A percentile compares a stretch with the other conserved stretches of the same genome.
Conservation (phyloP, 2,113 vertebrate genomes). For the Marmota flaviventris region DNA sequence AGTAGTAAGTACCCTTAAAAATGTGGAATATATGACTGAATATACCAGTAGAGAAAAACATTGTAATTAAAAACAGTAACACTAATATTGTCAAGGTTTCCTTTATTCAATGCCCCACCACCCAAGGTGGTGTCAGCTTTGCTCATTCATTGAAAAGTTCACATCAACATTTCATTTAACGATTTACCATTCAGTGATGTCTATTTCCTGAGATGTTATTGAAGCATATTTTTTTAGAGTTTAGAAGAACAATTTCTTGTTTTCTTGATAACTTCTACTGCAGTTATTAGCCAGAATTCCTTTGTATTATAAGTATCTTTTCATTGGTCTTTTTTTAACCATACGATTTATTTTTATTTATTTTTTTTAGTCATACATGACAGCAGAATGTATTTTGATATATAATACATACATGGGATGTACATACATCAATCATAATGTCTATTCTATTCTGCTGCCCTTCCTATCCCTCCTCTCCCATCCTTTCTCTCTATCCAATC, state of each 20-base stretch:
- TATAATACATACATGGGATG: no score
- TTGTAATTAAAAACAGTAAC: background rate
- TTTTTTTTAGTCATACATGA: no score
- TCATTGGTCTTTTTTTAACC: background rate
- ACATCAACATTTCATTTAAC: background rate
- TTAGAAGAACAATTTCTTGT: background rate
- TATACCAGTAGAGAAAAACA: background rate
- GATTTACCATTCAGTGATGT: background rate
- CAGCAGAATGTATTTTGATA: no score
- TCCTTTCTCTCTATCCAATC: no score
- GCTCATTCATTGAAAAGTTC: background rate
- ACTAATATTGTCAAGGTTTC: background rate
- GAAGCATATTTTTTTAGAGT: background rate
- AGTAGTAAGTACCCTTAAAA: background rate
- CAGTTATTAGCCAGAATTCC: background rate
- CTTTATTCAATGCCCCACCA: background rate
- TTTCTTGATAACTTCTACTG: background rate
- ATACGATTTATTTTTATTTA: no score
- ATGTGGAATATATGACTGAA: background rate
- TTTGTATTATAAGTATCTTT: background rate
- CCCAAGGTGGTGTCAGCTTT: background rate
- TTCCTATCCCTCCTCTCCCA: no score
- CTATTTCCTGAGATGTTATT: background rate
- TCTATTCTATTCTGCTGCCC: no score
- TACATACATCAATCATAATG: no score